Conservation (phyloP, 2,888 invertebrate species). For the Polia nebulosa region DNA sequence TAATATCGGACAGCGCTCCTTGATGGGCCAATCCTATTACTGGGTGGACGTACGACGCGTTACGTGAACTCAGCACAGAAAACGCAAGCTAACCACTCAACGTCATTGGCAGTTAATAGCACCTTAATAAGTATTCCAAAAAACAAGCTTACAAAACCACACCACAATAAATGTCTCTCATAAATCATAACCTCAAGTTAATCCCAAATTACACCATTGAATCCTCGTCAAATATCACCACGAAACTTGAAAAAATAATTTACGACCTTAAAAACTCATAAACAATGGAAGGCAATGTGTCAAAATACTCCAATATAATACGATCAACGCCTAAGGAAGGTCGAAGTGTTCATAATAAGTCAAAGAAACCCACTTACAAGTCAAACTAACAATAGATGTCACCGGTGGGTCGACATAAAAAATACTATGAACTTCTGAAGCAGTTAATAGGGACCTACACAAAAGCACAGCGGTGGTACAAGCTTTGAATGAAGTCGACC, state of each 20-base stretch:
- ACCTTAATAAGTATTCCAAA: slow-evolving; percentile 18
- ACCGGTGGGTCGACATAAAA: slow-evolving; percentile 77
- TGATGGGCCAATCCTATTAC: too few relatives aligned
- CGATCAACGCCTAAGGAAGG: slow-evolving; percentile 77
- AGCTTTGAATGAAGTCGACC: slow-evolving; percentile 79
- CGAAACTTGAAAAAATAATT: slow-evolving; percentile 80
- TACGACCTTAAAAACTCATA: slow-evolving; percentile 82
- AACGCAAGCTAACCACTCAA: too few relatives aligned
- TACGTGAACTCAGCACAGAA: too few relatives aligned
- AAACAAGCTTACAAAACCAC: slow-evolving; percentile 52
- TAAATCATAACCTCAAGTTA: slow-evolving; percentile 85
- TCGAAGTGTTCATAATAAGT: slow-evolving; percentile 75
- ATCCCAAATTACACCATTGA: slow-evolving; percentile 79
- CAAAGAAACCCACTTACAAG: slow-evolving; percentile 78
- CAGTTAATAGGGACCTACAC: slow-evolving; percentile 86
- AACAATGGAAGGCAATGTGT: slow-evolving; percentile 88
- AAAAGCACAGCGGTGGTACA: slow-evolving; percentile 81
- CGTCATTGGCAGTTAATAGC: too few relatives aligned
- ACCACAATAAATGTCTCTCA: slow-evolving; percentile 71
- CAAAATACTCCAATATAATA: slow-evolving; percentile 87
- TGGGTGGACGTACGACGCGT: too few relatives aligned
- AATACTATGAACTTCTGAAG: slow-evolving; percentile 89
- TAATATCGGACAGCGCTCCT: too few relatives aligned
- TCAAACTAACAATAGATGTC: slow-evolving; percentile 79
- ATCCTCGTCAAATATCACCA: slow-evolving; percentile 83